Evolutionary conservation across 64 coral and sea anemone genomes (phyloP), one percentile per base, ranked within the genome.

Genomic region (Actinia tenebrosa): DNA sequence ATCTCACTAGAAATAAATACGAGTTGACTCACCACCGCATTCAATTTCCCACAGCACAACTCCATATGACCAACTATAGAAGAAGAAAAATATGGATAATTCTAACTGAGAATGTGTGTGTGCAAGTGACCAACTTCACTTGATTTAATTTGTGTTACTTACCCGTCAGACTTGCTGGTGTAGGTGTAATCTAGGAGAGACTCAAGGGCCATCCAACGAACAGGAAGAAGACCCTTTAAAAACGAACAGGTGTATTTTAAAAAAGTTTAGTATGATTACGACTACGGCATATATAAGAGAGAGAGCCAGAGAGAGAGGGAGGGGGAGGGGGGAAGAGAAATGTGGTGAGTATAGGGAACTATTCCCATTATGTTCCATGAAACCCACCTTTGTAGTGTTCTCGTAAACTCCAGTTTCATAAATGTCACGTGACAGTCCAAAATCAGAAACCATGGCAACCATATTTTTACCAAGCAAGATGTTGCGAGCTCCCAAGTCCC

Each of bases 371-470:
- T 2, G 2, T 50, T 8, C 47, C 47, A 50, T 22, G n/a, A 20
- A 16, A 79, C 82, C 72, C n/a, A 90, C 89, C 89, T 80, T 80
- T 17, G 61, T 53, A 54, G 81, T 90, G 71, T 80, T 90, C 60
- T 90, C 89, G 68, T 90, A 90, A 45, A 66, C 83, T n/a, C 89
- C 89, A n/a, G 61, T 84, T 90, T 85, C 89, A 61, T 90, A 90
- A 25, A 90, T 85, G 27, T 90, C 89, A 53, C 89, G 89, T 44
- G 89, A 80, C 30, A 90, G 89, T 68, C 89, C 89, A 85, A 90
- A 90, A 66, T 90, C 89, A 25, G 89, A 58, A 42, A 90, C 89
- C 89, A 90, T 90, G 15, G 89, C 80, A 55, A 90, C 83, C 45
- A 44, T 23, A 71, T 58, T 85, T 54, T 84, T 85, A 17, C 83